A percentile compares a stretch with the other conserved stretches of the same genome.
Evolutionary conservation across 1,140 invertebrate species (phyloP).

Genomic region (Dysdera silvatica): DNA sequence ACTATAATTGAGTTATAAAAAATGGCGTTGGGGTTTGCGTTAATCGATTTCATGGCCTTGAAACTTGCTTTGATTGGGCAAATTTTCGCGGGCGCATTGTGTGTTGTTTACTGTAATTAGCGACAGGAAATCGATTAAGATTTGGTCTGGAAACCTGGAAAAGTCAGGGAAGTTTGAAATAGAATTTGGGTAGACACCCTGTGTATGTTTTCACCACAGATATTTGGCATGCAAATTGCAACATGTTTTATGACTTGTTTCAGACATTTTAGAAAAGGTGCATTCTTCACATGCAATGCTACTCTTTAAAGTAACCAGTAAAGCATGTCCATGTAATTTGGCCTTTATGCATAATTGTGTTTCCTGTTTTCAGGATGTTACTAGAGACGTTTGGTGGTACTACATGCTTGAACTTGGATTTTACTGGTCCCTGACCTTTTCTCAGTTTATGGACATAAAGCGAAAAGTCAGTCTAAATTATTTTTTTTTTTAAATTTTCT

Average conservation of each 20-base stretch:
- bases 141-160: too few relatives aligned
- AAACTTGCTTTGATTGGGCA: too few relatives aligned
- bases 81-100: too few relatives aligned
- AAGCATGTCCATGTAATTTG: not conserved
- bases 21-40: too few relatives aligned
- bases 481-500: constrained; percentile 3
- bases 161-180: too few relatives aligned
- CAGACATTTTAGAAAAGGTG: not conserved
- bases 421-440: constrained; percentile 88
- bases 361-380: constrained; percentile 27
- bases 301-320: not conserved
- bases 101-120: too few relatives aligned
- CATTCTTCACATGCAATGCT: not conserved
- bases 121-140: too few relatives aligned
- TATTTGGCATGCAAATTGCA: not conserved
- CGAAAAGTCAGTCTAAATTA: constrained; percentile 42
- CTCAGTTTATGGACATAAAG: constrained; percentile 87
- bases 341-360: not conserved
- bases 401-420: constrained; percentile 92
- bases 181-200: too few relatives aligned
- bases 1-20: too few relatives aligned
- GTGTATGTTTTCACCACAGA: too few relatives aligned
- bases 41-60: too few relatives aligned
- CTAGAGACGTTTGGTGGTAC: constrained; percentile 69
- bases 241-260: not conserved